Base-by-base conservation (phyloP, 2,113 vertebrate species). In the Saguinus midas region DNA sequence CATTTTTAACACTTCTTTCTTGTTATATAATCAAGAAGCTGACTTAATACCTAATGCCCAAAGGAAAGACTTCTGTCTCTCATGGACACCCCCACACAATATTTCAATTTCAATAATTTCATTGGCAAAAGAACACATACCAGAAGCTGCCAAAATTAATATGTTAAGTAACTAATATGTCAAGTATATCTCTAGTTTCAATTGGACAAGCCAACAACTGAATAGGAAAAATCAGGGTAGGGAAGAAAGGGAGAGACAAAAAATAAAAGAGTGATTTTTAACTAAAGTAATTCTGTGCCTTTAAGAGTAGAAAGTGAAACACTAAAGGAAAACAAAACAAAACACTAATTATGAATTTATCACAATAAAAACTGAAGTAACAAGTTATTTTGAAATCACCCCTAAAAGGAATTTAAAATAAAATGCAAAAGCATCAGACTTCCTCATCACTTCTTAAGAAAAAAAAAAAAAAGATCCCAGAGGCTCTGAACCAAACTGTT, bases 401-500 rank as follows among this genome's bases (percentile, higher is more conserved):
- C 32, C 17, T 94, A 96, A 82, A 90, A 83, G 29, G 52, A 83
- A 96, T 93, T 96, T 89, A 89, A 94, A 94, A 83, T n/a, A 82
- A 75, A 87, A 80, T 75, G 40, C 8, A 55, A 87, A 96, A 91
- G 50, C 32, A 45, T 90, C 68, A 83, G n/a, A 86, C 21, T 90
- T 97, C 82, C 68, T 91, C 76, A 92, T 82, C 79, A 92, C 25
- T 94, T 94, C 37, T 76, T 58, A 45, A 48, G 58, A 17, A 58
- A 82, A n/a, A 73, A 32, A 73, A 32, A 37, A 13, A 92, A 89
- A 84, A 66, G 12, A 88, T 92, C 75, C 87, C 90, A 93, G 68
- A 85, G 52, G 91, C 89, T 97, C 96, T 96, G 98, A 92, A 96
- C 61, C 81, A 96, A 98, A 97, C 80, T 96, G 84, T 57, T 97